Base-by-base conservation (phyloP, 2,888 invertebrate species). In the Diogma glabrata region DNA sequence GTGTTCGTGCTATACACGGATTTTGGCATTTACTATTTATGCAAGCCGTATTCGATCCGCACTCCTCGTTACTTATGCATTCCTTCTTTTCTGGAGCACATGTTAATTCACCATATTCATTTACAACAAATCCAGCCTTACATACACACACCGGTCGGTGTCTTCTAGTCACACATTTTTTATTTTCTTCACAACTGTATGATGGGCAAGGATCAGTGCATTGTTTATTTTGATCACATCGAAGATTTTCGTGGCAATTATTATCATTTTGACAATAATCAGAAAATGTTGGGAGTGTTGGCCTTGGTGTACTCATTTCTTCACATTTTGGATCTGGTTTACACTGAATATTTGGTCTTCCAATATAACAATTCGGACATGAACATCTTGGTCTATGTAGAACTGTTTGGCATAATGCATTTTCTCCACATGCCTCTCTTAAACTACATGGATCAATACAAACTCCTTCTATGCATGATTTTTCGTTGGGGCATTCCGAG, bases 391-490 rank as follows among this genome's bases (percentile, higher is more conserved):
- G 86, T 63, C 84, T 81, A 72, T 92, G 92, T 66, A 85, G 74
- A 57, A 88, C 79, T 53, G 88, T 84, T 63, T 82, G 83, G 71
- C 93, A 93, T 56, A 90, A 76, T 56, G 93, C 91, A 72, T 91
- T 91, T 63, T 82, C 78, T 59, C 92, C 92, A 70, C 93, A 93
- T 59, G 84, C 87, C 63, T 86, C 90, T 62, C 88, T 82, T 65
- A 90, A 78, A 65, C 82, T 82, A 75, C 92, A 93, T 58, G 91
- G 92, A 73, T 92, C 89, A 72, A 86, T 79, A 73, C 92, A 93
- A 74, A 87, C 85, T 72, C 84, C 81, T 75, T 87, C 86, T 73
- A 89, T 80, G 76, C 92, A 93, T 69, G 89, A 86, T 76, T 88
- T 87, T 75, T 91, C 89, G 74, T 84, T 84, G 60, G 88, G 83